Evolutionary conservation across 2,113 vertebrate genomes (phyloP).

Genomic region (Mesoclemmys tuberculata): DNA sequence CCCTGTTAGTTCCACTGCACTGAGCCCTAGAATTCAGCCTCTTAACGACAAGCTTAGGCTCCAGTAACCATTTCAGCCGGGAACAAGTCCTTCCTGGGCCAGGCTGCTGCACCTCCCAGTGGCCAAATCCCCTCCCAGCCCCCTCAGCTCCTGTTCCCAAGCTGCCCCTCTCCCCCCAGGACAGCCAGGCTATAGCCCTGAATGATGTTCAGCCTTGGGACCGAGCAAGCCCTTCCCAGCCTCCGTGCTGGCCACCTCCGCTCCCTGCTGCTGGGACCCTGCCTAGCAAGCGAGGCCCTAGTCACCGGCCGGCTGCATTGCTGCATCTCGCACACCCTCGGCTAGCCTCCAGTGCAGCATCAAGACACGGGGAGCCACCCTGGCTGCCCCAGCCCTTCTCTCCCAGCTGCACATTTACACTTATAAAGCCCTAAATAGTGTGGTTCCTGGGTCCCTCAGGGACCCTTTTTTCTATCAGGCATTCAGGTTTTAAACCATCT

Average conservation of each 20-base stretch:
- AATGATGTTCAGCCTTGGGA: neutral
- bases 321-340: neutral
- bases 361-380: neutral
- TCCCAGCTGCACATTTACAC: neutral
- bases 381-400: neutral
- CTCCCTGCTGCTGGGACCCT: neutral
- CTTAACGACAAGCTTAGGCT: neutral
- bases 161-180: neutral
- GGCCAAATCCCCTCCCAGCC: neutral
- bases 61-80: slow-evolving; percentile 60
- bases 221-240: neutral
- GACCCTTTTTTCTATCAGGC: neutral
- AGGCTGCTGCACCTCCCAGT: neutral
- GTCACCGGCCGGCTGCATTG: neutral
- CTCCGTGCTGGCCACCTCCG: neutral
- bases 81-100: neutral
- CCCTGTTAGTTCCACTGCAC: slow-evolving; percentile 72
- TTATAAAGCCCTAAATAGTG: neutral
- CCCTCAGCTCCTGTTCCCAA: fast-evolving
- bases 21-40: slow-evolving; percentile 11
- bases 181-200: neutral
- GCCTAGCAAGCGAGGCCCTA: neutral
- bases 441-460: neutral
- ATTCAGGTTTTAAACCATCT: neutral
- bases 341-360: neutral